Base-by-base conservation (phyloP, 2,888 invertebrate species). In the Ichneumoninae sp. region DNA sequence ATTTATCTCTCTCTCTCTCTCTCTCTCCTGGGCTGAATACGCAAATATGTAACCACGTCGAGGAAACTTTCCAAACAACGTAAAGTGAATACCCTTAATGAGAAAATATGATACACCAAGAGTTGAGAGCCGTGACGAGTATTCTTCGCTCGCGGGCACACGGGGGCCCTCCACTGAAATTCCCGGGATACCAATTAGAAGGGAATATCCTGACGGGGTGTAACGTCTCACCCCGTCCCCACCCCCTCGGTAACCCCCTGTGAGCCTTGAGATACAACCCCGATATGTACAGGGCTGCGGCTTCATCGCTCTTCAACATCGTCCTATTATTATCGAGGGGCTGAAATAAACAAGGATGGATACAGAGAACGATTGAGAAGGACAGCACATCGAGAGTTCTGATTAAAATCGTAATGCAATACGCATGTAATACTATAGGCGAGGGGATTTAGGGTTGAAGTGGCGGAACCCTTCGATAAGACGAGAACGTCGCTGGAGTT, bases 351-450 rank as follows among this genome's bases (percentile, higher is more conserved):
- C 76, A 83, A 83, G 77, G 62, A 22, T 57, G 60, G 77, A 78
- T 81, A 71, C 76, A 40, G 60, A 54, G 52, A 26, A 26, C 44
- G 52, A 8, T 30, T 71, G 68, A 54, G 54, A 66, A 50, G 13
- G 84, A 74, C 30, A 36, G 74, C 52, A 30, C 81, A 74, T 52
- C 78, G 80, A 65, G 72, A 79, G 66, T 82, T 79, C 89, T 90
- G 91, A 92, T 93, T 92, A 92, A 91, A 91, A 92, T 91, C 91
- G 92, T 93, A 93, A 93, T 93, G 92, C 92, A 92, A 92, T 93
- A 92, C 89, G 90, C 92, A 89, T 92, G 91, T 91, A 90, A 89
- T 87, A 88, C 87, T 86, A 88, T 86, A 88, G 86, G 87, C 85
- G 86, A 85, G 84, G 84, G 87, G 62, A 33, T 47, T 52, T 60